Evolutionary conservation across 2,113 vertebrate genomes (phyloP).

Genomic region (Sceloporus tristichus): DNA sequence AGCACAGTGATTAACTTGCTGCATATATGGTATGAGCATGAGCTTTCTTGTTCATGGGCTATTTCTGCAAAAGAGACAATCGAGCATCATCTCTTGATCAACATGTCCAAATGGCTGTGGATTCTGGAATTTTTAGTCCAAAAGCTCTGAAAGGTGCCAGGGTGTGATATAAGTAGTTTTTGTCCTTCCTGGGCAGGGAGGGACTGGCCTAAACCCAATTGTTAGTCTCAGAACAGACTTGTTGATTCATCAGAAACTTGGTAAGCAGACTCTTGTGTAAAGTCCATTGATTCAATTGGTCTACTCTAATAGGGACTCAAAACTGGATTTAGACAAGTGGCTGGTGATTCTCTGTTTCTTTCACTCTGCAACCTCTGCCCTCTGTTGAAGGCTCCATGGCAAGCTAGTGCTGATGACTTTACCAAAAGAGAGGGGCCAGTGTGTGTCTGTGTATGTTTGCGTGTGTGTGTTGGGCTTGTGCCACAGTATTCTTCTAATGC

Average conservation of each 20-base stretch:
- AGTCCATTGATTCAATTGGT: too few relatives aligned
- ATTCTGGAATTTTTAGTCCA: not conserved
- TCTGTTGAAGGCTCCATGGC: conserved; percentile 31
- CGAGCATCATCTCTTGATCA: not conserved
- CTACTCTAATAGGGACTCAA: too few relatives aligned
- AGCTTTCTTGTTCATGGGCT: fast-evolving
- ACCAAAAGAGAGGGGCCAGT: conserved; percentile 38
- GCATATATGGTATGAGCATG: not conserved
- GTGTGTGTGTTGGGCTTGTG: conserved; percentile 55
- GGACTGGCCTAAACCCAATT: not conserved
- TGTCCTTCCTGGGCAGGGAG: not conserved
- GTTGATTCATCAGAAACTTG: too few relatives aligned
- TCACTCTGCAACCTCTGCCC: conserved; percentile 29
- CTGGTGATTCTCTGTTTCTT: not conserved
- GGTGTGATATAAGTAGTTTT: not conserved
- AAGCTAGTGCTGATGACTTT: conserved; percentile 25
- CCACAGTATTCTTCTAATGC: conserved; percentile 59
- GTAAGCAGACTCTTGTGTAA: too few relatives aligned
- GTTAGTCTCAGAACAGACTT: too few relatives aligned
- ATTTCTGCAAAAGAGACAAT: not conserved
- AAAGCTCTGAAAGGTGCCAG: not conserved
- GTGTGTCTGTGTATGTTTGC: not conserved
- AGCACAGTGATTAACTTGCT: conserved; percentile 1
- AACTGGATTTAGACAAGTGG: too few relatives aligned
- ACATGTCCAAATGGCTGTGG: not conserved